These are phyloP conservation scores for Atta colombica DNA, from an alignment of 1,140 invertebrate species.

Conservation along the genomic window DNA sequence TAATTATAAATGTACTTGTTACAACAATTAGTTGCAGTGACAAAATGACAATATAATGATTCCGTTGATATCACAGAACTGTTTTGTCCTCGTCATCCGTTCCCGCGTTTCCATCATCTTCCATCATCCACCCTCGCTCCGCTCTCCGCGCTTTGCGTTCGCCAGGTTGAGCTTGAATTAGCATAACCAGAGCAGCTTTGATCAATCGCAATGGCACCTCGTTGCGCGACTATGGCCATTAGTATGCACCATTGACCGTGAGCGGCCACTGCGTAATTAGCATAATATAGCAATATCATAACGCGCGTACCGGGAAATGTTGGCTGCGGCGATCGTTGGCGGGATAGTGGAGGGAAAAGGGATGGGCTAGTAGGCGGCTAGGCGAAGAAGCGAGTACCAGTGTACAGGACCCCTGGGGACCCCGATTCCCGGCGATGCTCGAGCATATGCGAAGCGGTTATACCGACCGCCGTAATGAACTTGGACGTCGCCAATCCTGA, in stretches of 20 bases:
- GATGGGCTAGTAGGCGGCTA: constrained; percentile 11
- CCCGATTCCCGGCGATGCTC: constrained; percentile 60
- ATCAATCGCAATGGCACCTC: constrained; percentile 81
- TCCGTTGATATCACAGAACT: neutral
- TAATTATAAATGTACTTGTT: neutral
- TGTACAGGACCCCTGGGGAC: constrained; percentile 65
- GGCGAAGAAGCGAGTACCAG: constrained; percentile 26
- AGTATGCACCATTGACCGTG: constrained; percentile 81
- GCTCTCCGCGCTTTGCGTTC: constrained; percentile 23
- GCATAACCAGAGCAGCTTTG: constrained; percentile 83
- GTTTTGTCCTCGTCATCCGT: constrained; percentile 43
- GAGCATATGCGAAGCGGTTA: constrained; percentile 69
- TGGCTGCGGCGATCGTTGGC: constrained; percentile 66
- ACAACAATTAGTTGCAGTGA: neutral
- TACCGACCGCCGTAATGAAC: constrained; percentile 68
- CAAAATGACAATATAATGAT: constrained; percentile 39
- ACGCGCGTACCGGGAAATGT: constrained; percentile 75
- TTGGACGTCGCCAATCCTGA: constrained; percentile 58
- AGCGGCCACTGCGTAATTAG: constrained; percentile 78
- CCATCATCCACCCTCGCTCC: neutral
- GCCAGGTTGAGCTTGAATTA: constrained; percentile 77
- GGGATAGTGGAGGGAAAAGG: constrained; percentile 36
- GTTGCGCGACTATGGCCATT: constrained; percentile 76
- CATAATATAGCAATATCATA: constrained; percentile 83
- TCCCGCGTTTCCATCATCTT: constrained; percentile 50